Base-by-base conservation (phyloP, 2,797 vertebrate genomes). In the Scyliorhinus canicula region DNA sequence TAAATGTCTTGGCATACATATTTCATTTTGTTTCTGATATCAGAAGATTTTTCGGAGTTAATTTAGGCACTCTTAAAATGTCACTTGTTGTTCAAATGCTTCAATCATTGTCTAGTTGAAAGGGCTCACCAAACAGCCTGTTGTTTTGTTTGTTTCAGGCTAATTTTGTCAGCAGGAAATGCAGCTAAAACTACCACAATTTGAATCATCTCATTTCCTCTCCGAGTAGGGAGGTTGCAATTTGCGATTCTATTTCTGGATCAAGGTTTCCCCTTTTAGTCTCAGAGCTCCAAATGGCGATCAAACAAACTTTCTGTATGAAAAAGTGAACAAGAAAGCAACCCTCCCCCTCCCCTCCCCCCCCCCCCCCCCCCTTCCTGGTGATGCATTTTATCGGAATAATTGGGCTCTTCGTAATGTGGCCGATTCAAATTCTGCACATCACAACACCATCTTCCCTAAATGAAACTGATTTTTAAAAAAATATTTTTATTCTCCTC, bases 101-200 rank as follows among this genome's bases (percentile, higher is more conserved):
- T 65, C 93, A 94, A 7, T 52, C 35, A 74, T 50, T 93, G 67
- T 52, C 44, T 71, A 67, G 28, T 35, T 94, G n/a, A 52, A 74
- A 94, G 28, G n/a, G 24, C 44, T 63, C 6, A 21, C 40, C 63
- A 93, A 94, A 52, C 31, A 71, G 60, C 1, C 16, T 71, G 91
- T 26, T 50, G 44, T 44, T 26, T 91, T 88, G 79, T 19, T 90
- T 90, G 91, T 67, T 74, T 94, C 69, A 74, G 50, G 40, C 67
- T 94, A 60, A 31, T 74, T 91, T 91, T 94, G 93, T 67, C 67
- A 71, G 93, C 93, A 94, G 93, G 93, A 94, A 94, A 74, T 94
- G 67, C 16, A 74, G 50, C 93, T 74, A 74, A 94, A 94, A 74
- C 67, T 60, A 71, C 26, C 47, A 74, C 50, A 94, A 71, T 55